These are phyloP conservation scores for Umimayanthus kanabou DNA, from an alignment of 92 coral and sea anemone genomes.

Conservation along the genomic window DNA sequence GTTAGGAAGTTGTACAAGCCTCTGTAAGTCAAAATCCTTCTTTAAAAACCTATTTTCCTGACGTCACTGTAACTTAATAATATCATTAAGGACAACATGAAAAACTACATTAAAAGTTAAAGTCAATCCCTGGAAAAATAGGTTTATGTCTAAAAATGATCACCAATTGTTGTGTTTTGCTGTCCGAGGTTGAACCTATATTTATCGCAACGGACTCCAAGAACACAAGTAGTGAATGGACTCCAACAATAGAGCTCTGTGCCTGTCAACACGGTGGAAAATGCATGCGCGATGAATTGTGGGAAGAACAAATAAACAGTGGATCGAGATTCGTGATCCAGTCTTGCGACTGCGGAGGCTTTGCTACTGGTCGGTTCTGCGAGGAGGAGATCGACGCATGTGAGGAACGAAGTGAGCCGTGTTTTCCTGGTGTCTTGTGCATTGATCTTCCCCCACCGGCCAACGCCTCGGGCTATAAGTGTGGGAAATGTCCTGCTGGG, in stretches of 20 bases:
- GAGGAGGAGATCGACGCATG: constrained; percentile 63
- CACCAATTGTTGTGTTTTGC: not conserved
- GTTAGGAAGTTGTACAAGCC: no score
- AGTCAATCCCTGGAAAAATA: not conserved
- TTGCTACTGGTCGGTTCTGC: constrained; percentile 70
- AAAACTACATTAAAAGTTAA: no score
- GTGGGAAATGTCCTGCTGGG: constrained; percentile 84
- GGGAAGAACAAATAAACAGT: constrained; percentile 36
- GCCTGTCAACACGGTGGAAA: constrained; percentile 68
- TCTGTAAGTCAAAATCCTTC: no score
- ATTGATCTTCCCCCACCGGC: constrained; percentile 52
- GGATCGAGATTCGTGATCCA: constrained; percentile 51
- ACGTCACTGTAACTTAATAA: no score
- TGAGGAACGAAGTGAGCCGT: constrained; percentile 65
- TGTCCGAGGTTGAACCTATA: constrained; percentile 57
- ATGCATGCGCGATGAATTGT: constrained; percentile 56
- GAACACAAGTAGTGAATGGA: constrained; percentile 57
- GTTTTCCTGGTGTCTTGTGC: constrained; percentile 69
- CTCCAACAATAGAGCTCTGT: constrained; percentile 64
- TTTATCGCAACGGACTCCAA: constrained; percentile 66
- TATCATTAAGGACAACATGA: no score
- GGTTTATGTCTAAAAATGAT: not conserved
- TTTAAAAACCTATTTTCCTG: no score
- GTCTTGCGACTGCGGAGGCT: constrained; percentile 70
- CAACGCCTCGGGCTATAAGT: constrained; percentile 50